These are phyloP conservation scores for Papilio protenor DNA, from an alignment of 2,888 invertebrate species.

Conservation along the genomic window DNA sequence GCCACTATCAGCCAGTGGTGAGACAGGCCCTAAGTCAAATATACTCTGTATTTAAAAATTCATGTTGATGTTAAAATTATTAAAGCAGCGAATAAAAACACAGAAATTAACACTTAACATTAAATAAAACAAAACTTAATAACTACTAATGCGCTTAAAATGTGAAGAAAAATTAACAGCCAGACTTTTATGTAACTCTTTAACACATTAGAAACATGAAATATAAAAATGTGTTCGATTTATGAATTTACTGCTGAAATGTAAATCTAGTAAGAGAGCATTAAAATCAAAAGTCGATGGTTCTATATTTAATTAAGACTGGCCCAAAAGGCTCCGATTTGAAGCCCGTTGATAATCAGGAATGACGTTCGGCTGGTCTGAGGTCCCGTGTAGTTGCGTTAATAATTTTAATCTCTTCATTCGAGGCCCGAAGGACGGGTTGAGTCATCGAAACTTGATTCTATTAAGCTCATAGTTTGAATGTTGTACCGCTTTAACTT, in stretches of 20 bases:
- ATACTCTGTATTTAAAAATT: neutral
- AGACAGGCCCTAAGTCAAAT: neutral
- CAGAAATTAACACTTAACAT: neutral
- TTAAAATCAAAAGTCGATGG: conserved; percentile 39
- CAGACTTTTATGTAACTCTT: neutral
- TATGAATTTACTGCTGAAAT: conserved; percentile 33
- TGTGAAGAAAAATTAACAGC: neutral
- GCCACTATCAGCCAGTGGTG: no score
- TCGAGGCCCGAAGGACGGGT: conserved; percentile 48
- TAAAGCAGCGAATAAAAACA: neutral
- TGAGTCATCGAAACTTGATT: conserved; percentile 44
- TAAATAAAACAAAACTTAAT: neutral
- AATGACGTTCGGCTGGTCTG: conserved; percentile 68
- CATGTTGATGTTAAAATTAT: neutral
- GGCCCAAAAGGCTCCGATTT: conserved; percentile 49
- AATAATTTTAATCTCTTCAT: conserved; percentile 76
- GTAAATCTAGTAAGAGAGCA: conserved; percentile 18
- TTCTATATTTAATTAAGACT: conserved; percentile 74
- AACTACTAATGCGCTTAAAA: neutral
- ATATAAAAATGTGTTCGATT: neutral
- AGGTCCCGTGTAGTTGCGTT: conserved; percentile 55
- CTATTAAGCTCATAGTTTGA: conserved; percentile 44
- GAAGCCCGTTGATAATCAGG: conserved; percentile 76
- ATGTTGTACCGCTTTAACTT: conserved; percentile 23
- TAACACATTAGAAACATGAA: neutral